Evolutionary conservation across 1,140 invertebrate genomes (phyloP).

Genomic region (Diachasma alloeum): DNA sequence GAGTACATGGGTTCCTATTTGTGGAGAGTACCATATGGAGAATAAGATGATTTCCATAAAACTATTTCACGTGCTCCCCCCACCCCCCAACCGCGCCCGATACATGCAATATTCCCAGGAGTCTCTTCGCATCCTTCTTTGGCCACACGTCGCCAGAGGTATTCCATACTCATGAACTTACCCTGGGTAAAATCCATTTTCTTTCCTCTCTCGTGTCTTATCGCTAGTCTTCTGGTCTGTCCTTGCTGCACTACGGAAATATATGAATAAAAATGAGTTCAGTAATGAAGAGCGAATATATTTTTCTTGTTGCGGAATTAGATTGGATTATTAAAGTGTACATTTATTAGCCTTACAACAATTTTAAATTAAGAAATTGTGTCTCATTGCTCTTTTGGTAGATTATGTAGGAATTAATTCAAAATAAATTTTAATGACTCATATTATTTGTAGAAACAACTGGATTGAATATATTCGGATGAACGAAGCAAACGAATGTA

Average conservation of each 20-base stretch:
- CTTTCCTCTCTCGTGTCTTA: background rate
- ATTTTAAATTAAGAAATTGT: no score
- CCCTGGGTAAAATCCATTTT: slow-evolving; percentile 17
- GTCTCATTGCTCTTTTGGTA: no score
- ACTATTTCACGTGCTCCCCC: slow-evolving; percentile 3
- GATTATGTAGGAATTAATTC: no score
- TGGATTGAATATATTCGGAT: no score
- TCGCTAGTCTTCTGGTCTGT: background rate
- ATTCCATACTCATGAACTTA: background rate
- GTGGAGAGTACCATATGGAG: background rate
- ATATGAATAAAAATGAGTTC: background rate
- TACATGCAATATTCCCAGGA: slow-evolving; percentile 14
- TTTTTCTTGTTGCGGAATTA: background rate
- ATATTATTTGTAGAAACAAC: no score
- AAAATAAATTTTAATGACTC: no score
- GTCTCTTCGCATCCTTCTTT: background rate
- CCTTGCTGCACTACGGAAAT: background rate
- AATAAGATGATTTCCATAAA: slow-evolving; percentile 24
- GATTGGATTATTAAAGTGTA: background rate
- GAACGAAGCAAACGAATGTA: no score
- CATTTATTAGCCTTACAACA: background rate
- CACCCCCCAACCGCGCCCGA: background rate
- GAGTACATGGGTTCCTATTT: background rate
- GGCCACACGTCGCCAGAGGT: background rate
- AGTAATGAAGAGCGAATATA: background rate